Conservation (phyloP, 2,113 vertebrate genomes). For the Tachysurus vachellii region DNA sequence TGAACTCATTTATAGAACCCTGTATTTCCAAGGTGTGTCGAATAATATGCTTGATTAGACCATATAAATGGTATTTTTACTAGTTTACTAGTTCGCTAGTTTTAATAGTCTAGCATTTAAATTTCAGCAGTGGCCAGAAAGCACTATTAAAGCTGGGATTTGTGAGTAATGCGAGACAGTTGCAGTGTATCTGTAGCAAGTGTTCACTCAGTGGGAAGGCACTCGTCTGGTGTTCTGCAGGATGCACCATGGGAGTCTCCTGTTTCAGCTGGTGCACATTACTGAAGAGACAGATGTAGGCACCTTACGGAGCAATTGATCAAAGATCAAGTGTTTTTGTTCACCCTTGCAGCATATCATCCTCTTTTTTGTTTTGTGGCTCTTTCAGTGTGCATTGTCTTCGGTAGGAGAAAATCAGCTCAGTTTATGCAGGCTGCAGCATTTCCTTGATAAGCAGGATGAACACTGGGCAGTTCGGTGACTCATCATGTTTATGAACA, state of each 20-base stretch:
- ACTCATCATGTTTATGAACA: neutral
- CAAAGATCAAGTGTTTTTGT: slow-evolving; percentile 31
- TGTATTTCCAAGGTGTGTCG: neutral
- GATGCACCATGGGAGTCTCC: slow-evolving; percentile 26
- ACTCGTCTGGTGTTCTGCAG: slow-evolving; percentile 16
- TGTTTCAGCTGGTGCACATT: slow-evolving; percentile 36
- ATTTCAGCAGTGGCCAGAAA: neutral
- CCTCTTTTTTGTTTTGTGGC: neutral
- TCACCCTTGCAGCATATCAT: neutral
- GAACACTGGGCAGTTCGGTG: neutral
- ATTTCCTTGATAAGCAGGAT: slow-evolving; percentile 1
- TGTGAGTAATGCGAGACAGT: neutral
- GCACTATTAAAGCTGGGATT: slow-evolving; percentile 5
- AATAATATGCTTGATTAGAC: neutral
- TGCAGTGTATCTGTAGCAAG: slow-evolving; percentile 17
- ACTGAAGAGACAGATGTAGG: slow-evolving; percentile 49
- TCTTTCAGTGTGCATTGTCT: neutral
- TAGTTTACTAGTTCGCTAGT: neutral
- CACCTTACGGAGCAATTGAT: slow-evolving; percentile 37
- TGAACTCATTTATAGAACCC: neutral
- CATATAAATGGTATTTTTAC: neutral
- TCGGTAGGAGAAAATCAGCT: slow-evolving; percentile 13
- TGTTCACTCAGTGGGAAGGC: slow-evolving; percentile 15
- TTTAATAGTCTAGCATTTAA: neutral
- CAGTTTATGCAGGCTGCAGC: neutral